Evolutionary conservation across 1,140 invertebrate species (phyloP).

Genomic region (Ceratoteleas bidentatus): DNA sequence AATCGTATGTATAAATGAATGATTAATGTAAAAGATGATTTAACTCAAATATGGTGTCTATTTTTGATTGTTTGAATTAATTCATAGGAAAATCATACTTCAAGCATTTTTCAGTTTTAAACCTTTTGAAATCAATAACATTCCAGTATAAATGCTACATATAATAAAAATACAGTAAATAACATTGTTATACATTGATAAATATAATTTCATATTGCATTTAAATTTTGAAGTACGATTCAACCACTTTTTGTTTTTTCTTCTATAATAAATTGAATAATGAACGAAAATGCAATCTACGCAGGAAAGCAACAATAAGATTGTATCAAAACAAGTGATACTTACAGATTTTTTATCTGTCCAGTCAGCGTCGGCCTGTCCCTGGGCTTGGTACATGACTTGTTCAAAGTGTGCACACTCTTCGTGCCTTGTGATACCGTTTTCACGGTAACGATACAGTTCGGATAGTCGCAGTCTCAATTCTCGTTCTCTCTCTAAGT

Average conservation of each 20-base stretch:
- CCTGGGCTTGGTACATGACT: constrained; percentile 79
- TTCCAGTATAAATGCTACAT: too few species aligned
- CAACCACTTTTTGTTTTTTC: background rate
- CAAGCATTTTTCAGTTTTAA: too few species aligned
- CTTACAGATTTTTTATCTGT: constrained; percentile 84
- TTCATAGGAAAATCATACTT: too few species aligned
- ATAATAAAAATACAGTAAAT: too few species aligned
- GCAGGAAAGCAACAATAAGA: constrained; percentile 24
- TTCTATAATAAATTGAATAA: constrained; percentile 18
- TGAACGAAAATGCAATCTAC: constrained; percentile 8
- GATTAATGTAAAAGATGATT: too few species aligned
- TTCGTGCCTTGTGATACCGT: constrained; percentile 90
- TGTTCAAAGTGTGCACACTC: constrained; percentile 92
- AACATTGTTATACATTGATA: too few species aligned
- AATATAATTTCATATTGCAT: too few species aligned
- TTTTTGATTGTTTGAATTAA: too few species aligned
- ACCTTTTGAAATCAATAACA: too few species aligned
- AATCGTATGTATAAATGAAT: too few species aligned
- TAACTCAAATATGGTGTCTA: too few species aligned
- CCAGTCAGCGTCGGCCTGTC: constrained; percentile 78
- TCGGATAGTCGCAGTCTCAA: constrained; percentile 90
- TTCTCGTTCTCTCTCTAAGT: constrained; percentile 91
- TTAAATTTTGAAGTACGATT: background rate
- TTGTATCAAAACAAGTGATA: constrained; percentile 65
- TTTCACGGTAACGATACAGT: constrained; percentile 89